These are phyloP conservation scores for Nyctibius grandis DNA, from an alignment of 2,797 vertebrate species.

Conservation along the genomic window DNA sequence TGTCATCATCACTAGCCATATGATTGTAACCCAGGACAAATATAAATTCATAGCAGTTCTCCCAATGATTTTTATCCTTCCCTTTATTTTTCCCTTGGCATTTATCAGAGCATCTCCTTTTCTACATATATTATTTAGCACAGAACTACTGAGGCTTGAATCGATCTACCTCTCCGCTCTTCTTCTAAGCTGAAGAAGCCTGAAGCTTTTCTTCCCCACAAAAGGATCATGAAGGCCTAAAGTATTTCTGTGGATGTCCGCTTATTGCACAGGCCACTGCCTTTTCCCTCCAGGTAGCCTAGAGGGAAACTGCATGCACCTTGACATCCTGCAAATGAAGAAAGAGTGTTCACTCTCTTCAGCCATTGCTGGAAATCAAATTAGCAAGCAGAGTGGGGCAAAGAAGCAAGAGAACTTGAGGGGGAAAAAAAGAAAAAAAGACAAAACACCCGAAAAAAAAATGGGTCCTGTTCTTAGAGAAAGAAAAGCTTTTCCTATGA, in stretches of 20 bases:
- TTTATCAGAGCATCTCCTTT: background rate
- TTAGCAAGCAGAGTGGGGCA: background rate
- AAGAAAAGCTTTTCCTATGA: background rate
- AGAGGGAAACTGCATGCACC: background rate
- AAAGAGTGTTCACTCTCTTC: background rate
- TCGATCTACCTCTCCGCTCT: background rate
- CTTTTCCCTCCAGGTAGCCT: slow-evolving; percentile 37
- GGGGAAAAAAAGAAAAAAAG: background rate
- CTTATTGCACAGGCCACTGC: slow-evolving; percentile 18
- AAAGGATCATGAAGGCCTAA: background rate
- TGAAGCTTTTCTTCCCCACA: slow-evolving; percentile 1
- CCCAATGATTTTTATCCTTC: background rate
- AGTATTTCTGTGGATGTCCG: background rate
- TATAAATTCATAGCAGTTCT: background rate
- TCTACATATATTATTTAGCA: background rate
- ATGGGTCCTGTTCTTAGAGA: background rate
- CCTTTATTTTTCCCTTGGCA: background rate
- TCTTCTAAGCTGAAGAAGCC: background rate
- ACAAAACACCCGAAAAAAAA: background rate
- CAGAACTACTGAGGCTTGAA: background rate
- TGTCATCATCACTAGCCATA: background rate
- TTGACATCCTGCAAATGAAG: background rate
- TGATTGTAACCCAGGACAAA: background rate
- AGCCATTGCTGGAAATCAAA: background rate
- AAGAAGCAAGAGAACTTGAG: background rate